Base-by-base conservation (phyloP, 2,113 vertebrate genomes). In the Pongo abelii region DNA sequence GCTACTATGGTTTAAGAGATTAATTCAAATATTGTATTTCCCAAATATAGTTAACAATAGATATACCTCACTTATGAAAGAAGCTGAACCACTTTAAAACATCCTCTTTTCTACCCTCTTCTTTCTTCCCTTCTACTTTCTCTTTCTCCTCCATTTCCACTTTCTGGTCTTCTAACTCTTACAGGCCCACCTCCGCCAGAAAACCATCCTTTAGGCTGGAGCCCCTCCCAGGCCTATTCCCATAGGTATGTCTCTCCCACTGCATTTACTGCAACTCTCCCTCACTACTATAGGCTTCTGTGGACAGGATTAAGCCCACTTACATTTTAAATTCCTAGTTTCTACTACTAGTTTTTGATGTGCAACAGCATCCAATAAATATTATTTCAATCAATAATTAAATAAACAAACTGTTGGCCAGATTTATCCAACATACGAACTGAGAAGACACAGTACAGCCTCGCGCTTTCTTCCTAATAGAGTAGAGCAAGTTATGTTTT, bases 231-330 rank as follows among this genome's bases (percentile, higher is more conserved):
- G 32, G 50, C 30, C 40, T 22, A 35, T 10, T 67, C 12, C 48
- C 40, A 32, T n/a, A 25, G 38, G 16, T 3, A 3, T 5, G 61
- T 84, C 4, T 13, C 43, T 84, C 25, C 46, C 6, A 40, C 6
- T 43, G 27, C 17, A 50, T 32, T 50, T 69, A 32, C 40, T 25
- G 32, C 32, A 57, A 38, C 38, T 1, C 38, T 43, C 20, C 5
- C 1, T 23, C 7, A 1, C 8, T 23, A 5, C 23, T 12, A 50
- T 11, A 43, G 6, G 40, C 3, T 46, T 30, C 46, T 25, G 27
- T 32, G 35, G 52, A 64, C 1, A 80, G 61, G 17, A 38, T n/a
- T 83, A 10, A 74, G 3, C 4, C 5, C 27, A 57, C 12, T 8
- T 43, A 25, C 0, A 20, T 32, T 61, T 67, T 75, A 67, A 12